Base-by-base conservation (phyloP, 1,140 invertebrate genomes). In the Wiebesia pumilae region DNA sequence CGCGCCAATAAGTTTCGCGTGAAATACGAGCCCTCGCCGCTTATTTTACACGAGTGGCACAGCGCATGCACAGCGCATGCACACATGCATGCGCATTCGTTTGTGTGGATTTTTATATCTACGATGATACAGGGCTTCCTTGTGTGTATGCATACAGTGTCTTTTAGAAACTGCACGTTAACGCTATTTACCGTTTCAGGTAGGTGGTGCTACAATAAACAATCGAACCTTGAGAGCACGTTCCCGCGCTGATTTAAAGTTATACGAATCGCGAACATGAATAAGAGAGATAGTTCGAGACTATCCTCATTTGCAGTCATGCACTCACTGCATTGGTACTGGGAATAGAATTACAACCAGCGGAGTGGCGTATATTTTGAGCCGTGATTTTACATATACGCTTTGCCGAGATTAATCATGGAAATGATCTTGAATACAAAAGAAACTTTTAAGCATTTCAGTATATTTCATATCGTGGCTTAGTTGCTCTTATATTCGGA, bases 1-100 rank as follows among this genome's bases (percentile, higher is more conserved):
- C 90, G 90, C 91, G 91, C 90, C 92, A 91, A 93, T 93, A 92
- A 91, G 90, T 86, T 85, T 75, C 67, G 71, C 87, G 91, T 91
- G 91, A 93, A 85, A 91, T 91, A 92, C 89, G 88, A 89, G 85
- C 87, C 86, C 81, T 62, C 43, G 27, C 54, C 75, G n/a, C 58
- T 58, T 80, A 83, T 83, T 83, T 73, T 30, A 10, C 71, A 33
- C 71, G 35, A 73, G 35, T 14, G 35, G 71, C 1, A 40, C 19
- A 4, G 6, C 33, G 21, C 12, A 27, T 35, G 30, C 35, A 6
- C 24, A 35, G 33, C 30, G 19, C 65, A 35, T 7, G 27, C 30
- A 10, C 40, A 33, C 33, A n/a, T 16, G 40, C 35, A 3, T 1
- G 79, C 47, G 24, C 3, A 1, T 35, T 40, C 71, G 40, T 30